Percentiles rank a stretch among this genome's conserved stretches.
Conservation (phyloP, 1,140 invertebrate genomes). For the Pteromalus puparum region DNA sequence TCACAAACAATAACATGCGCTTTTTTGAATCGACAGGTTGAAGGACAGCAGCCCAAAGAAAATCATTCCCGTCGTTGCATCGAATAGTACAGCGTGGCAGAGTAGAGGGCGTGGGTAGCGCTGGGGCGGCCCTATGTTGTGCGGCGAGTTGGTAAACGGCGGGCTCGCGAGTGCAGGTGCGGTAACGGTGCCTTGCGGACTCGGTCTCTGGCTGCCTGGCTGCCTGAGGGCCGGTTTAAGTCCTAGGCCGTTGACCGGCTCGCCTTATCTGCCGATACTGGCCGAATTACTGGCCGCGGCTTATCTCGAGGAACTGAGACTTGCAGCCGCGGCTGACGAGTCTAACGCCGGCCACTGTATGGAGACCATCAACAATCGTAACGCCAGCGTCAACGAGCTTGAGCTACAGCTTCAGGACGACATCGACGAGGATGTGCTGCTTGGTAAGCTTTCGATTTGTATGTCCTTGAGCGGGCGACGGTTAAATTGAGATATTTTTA, state of each 20-base stretch:
- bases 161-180: slow-evolving; percentile 74
- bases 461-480: neutral
- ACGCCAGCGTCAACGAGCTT: slow-evolving; percentile 58
- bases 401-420: slow-evolving; percentile 59
- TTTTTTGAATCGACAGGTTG: neutral
- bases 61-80: too few relatives aligned
- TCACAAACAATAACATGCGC: too few relatives aligned
- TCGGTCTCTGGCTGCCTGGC: slow-evolving; percentile 73
- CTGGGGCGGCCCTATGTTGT: slow-evolving; percentile 72
- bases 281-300: slow-evolving; percentile 70
- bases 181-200: slow-evolving; percentile 71
- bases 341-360: neutral
- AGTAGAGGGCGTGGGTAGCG: neutral
- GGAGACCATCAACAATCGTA: slow-evolving; percentile 57
- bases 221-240: slow-evolving; percentile 65
- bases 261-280: slow-evolving; percentile 70
- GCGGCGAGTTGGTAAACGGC: slow-evolving; percentile 75
- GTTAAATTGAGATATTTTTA: neutral
- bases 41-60: neutral
- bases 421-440: slow-evolving; percentile 69
- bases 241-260: slow-evolving; percentile 65
- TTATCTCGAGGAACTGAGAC: slow-evolving; percentile 64
- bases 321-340: slow-evolving; percentile 8
- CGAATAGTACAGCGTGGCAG: too few relatives aligned
- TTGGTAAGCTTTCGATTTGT: slow-evolving; percentile 65